Percentiles rank a stretch among this genome's conserved stretches.
Evolutionary conservation across 2,113 vertebrate species (phyloP).

Genomic region (Lycaon pictus): DNA sequence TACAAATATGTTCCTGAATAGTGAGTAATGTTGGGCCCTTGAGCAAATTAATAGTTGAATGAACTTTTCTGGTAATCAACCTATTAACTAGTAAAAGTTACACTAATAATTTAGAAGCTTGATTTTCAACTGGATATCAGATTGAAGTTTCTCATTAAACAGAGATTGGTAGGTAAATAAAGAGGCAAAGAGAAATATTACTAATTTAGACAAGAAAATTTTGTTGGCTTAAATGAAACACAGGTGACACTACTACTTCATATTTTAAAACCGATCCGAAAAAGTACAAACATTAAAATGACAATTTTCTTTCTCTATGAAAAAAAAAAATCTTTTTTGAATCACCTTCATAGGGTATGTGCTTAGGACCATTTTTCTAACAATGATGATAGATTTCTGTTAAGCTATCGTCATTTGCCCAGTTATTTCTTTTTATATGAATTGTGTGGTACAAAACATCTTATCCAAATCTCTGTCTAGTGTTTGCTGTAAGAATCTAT

Average conservation of each 20-base stretch:
- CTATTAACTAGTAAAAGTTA: conserved; percentile 2
- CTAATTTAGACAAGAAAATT: not conserved
- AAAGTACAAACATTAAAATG: conserved; percentile 51
- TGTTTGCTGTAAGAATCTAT: not conserved
- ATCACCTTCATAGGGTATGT: not conserved
- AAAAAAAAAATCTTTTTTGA: not conserved
- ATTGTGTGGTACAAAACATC: not conserved
- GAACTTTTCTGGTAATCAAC: not conserved
- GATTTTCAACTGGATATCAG: not conserved
- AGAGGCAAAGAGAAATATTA: not conserved
- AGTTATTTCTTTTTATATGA: not conserved
- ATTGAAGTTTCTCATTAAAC: conserved; percentile 9
- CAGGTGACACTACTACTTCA: not conserved
- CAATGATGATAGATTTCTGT: not conserved
- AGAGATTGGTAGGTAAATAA: not conserved
- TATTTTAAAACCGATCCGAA: conserved; percentile 61
- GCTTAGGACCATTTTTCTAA: not conserved
- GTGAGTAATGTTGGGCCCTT: not conserved
- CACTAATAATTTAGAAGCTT: not conserved
- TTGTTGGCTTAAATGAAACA: not conserved
- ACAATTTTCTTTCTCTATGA: conserved; percentile 54
- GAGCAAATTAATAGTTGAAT: not conserved
- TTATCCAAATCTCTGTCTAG: not conserved
- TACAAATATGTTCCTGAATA: not conserved
- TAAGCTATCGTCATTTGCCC: not conserved